Conservation (phyloP, 2,797 vertebrate species). For the Bryconaethiops microstoma region DNA sequence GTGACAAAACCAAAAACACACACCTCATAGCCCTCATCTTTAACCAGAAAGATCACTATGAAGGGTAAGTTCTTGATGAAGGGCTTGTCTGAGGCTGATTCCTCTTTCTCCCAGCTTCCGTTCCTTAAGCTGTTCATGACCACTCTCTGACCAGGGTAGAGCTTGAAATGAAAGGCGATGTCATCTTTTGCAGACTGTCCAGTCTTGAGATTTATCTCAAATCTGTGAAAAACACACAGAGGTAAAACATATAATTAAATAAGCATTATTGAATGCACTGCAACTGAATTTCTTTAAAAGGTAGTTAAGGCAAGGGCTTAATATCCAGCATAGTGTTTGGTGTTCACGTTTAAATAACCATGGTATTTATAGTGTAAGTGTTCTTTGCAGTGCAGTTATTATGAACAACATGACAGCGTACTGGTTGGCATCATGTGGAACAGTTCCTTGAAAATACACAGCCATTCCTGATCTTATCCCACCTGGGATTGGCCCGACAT, state of each 20-base stretch:
- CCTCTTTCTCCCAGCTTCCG: background rate
- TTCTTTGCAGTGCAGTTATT: too few species aligned
- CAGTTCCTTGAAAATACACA: constrained; percentile 17
- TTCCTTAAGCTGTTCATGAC: constrained; percentile 23
- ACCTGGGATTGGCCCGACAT: background rate
- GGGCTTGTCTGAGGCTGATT: constrained; percentile 4
- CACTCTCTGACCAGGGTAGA: background rate
- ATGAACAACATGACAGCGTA: background rate
- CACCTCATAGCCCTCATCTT: constrained; percentile 26
- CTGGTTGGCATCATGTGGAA: background rate
- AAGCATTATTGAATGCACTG: too few species aligned
- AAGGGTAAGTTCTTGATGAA: constrained; percentile 34
- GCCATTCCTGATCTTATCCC: constrained; percentile 8
- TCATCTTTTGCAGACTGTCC: background rate
- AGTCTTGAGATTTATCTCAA: constrained; percentile 35
- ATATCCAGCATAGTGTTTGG: too few species aligned
- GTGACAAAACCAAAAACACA: too few species aligned
- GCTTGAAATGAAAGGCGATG: constrained; percentile 39
- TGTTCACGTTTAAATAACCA: too few species aligned
- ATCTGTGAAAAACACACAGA: constrained; percentile 17
- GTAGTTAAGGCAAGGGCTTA: too few species aligned
- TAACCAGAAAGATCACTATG: constrained; percentile 3
- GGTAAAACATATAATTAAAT: too few species aligned
- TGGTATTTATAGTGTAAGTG: too few species aligned
- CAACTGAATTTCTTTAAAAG: too few species aligned